Evolutionary conservation across 92 coral and sea anemone species (phyloP), one percentile per base, ranked within the genome.

Genomic region (Phenganax marumi): DNA sequence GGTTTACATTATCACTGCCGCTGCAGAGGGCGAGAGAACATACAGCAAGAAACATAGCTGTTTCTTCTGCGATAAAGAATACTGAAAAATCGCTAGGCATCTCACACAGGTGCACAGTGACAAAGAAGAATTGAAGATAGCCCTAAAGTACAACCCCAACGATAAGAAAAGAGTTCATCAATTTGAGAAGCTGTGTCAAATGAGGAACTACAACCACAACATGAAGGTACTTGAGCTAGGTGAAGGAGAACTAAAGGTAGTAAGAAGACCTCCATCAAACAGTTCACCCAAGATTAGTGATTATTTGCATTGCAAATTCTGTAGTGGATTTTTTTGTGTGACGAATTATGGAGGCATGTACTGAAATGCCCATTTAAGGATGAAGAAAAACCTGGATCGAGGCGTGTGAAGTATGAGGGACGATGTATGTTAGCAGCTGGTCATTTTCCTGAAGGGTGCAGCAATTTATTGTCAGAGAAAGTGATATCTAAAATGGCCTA

Each of bases 151-250:
- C 64, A 8, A 60, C 11, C 65, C 69, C 9, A 54, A 52, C 6
- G 75, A 64, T 68, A 33, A 54, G 24, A 74, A 76, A 63, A 62
- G 87, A 46, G 52, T 48, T 22, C 11, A 10, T 43, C 64, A 76
- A 16, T 68, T 84, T n/a, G 87, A 84, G 12, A 84, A 58, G 50
- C 6, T 63, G 12, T 24, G 82, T 43, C 19, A 50, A 7, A 60
- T 84, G 48, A 82, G 87, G 18, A 83, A 83, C 39, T 72, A 18
- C n/a, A 50, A 73, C 66, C 84, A 85, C 33, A 85, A 85, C 49
- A 54, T 73, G 70, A 85, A 85, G 62, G 80, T 85, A 12, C 84
- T 79, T 12, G 79, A 77, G 18, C 12, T 79, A 16, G 52, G 43
- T n/a, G 75, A 66, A 21, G 87, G 83, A 14, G 12, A 76, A 63